Base-by-base conservation (phyloP, 2,113 vertebrate species). In the Crotalus tigris region DNA sequence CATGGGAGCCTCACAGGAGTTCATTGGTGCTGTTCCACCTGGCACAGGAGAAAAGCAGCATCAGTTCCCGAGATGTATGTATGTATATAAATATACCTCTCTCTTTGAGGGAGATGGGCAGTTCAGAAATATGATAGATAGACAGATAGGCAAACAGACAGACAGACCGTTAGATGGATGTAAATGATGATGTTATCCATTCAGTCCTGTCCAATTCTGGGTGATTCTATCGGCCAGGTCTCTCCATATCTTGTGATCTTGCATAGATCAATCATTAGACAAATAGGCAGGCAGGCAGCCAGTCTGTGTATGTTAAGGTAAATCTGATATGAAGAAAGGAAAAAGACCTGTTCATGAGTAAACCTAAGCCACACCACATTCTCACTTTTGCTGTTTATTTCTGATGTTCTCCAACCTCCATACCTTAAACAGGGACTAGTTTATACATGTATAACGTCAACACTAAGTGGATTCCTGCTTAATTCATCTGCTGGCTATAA, bases 21-120 rank as follows among this genome's bases (percentile, higher is more conserved):
- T 92, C 91, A 59, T 24, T 1, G 1, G 2, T 10, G 4, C 75
- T 90, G 58, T 17, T 90, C 89, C 59, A 15, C 89, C 93, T 93
- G 81, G 85, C 57, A 90, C 61, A 29, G 19, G 49, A 90, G 89
- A 93, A 49, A 53, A 90, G 46, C n/a, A 39, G 49, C 90, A 93
- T 89, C 33, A 90, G 54, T 15, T 81, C 75, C 75, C 3, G 0
- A 44, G 33, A 81, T 81, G 6, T 44, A 81, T 39, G 4, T 81
- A 19, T 39, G 7, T 39, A 81, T 9, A 39, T 39, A 81, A 81
- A 81, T 21, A 39, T 21, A 15, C 33, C 29, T 69, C 64, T 69
- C 61, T 69, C 29, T 69, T 33, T 69, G 64, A 69, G 64, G 64
- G 64, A 33, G 29, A 69, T 69, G 13, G 64, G 29, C 2, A 4